phyloP scores from a whole-genome alignment of 2,888 invertebrate genomes.

The Eudemis profundana region DNA sequence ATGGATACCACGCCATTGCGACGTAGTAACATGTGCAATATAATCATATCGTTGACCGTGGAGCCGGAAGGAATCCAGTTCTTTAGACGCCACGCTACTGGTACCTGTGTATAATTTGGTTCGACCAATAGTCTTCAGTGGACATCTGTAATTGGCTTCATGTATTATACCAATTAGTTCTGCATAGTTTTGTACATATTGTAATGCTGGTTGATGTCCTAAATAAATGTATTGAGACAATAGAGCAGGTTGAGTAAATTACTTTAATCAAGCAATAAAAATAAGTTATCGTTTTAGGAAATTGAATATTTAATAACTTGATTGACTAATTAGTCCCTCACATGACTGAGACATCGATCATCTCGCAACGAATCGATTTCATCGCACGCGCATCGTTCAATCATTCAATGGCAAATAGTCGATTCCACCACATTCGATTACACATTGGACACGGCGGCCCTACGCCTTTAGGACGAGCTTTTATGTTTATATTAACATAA shows the following conservation, averaged over 20 bases:
- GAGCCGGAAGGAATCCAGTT: no score
- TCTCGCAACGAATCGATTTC: conserved; percentile 68
- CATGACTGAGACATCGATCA: conserved; percentile 60
- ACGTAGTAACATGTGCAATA: no score
- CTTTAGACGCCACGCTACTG: no score
- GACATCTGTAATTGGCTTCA: no score
- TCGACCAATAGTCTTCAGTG: no score
- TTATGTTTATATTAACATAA: conserved; percentile 71
- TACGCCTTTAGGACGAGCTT: conserved; percentile 64
- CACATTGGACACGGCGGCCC: conserved; percentile 72
- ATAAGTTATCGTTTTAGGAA: neutral
- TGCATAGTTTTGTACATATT: no score
- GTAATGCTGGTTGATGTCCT: neutral
- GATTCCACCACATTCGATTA: conserved; percentile 71
- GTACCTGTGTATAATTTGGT: no score
- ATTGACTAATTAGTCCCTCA: conserved; percentile 36
- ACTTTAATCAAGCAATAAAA: neutral
- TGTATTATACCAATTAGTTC: no score
- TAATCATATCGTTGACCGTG: no score
- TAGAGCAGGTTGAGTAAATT: neutral
- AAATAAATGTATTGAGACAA: neutral
- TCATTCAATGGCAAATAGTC: conserved; percentile 68
- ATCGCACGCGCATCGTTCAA: conserved; percentile 57
- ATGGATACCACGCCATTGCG: no score
- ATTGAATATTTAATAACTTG: conserved; percentile 41